Evolutionary conservation across 2,113 vertebrate genomes (phyloP), one percentile per base, ranked within the genome.

Genomic region (Hystrix brachyura): DNA sequence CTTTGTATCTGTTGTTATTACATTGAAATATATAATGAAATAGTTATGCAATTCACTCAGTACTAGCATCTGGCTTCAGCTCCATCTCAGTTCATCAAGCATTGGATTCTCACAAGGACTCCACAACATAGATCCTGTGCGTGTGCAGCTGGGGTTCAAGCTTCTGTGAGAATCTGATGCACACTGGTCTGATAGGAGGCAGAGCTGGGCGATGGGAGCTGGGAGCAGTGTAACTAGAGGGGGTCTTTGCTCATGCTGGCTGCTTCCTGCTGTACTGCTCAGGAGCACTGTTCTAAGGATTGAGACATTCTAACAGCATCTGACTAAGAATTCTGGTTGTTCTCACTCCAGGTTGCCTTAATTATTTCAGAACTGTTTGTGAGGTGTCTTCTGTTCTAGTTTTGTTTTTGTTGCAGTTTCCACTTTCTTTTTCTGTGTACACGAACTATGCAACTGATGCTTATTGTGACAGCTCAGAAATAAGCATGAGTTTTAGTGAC

Each of bases 401-500:
- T 25, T 46, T 59, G 18, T 84, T 78, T 46, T 74, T 53, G 19
- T 74, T 74, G 34, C n/a, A 18, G 72, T 74, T 74, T 57, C n/a
- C 17, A 27, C 15, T 74, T 83, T 83, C 5, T 25, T 21, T 60
- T 78, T 95, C 32, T 38, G 4, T 15, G 60, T 59, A 32, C 53
- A 60, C 10, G n/a, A 51, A 51, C 74, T 91, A 13, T 79, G 43
- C 27, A 51, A n/a, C n/a, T 64, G 32, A 76, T 85, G 53, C n/a
- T 78, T 74, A 79, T 48, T 94, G 38, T 90, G 88, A 74, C 57
- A 94, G 57, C 43, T 55, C 87, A 81, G n/a, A 94, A 43, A 93
- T n/a, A 91, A 34, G 74, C 29, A 6, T 59, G 48, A 29, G 43
- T 72, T 95, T 93, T 60, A 88, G 38, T 81, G 81, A 78, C 93